These are phyloP conservation scores for Penaeus indicus DNA, from an alignment of 1,140 invertebrate species.

Conservation along the genomic window DNA sequence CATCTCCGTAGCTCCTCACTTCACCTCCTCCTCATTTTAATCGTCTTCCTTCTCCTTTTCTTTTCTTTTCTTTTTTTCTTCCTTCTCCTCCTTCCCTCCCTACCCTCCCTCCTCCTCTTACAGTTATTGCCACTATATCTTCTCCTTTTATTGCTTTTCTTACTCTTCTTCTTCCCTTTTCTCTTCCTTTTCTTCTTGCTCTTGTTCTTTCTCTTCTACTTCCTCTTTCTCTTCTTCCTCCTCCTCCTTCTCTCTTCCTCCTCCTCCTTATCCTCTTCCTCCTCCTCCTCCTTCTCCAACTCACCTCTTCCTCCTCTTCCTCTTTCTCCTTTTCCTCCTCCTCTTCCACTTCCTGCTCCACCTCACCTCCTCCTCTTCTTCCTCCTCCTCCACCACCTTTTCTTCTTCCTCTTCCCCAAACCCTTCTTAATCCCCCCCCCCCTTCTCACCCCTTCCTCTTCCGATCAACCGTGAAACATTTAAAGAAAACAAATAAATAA, in stretches of 20 bases:
- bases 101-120: neutral
- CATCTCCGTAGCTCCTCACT: neutral
- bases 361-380: neutral
- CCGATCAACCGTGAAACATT: no score
- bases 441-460: no score
- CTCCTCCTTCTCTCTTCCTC: neutral
- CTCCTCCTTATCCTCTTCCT: neutral
- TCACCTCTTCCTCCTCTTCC: neutral
- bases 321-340: no score
- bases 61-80: no score
- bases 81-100: no score
- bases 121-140: neutral
- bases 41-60: neutral
- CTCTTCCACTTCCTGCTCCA: neutral
- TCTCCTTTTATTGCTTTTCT: neutral
- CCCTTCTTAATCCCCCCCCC: no score
- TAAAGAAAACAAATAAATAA: no score
- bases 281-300: neutral
- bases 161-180: neutral
- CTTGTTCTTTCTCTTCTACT: neutral
- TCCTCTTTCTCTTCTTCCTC: no score
- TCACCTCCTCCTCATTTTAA: neutral
- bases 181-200: neutral
- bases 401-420: no score
- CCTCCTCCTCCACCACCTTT: no score